Evolutionary conservation across 2,888 invertebrate species (phyloP).

Genomic region (Amaurobius ferox): DNA sequence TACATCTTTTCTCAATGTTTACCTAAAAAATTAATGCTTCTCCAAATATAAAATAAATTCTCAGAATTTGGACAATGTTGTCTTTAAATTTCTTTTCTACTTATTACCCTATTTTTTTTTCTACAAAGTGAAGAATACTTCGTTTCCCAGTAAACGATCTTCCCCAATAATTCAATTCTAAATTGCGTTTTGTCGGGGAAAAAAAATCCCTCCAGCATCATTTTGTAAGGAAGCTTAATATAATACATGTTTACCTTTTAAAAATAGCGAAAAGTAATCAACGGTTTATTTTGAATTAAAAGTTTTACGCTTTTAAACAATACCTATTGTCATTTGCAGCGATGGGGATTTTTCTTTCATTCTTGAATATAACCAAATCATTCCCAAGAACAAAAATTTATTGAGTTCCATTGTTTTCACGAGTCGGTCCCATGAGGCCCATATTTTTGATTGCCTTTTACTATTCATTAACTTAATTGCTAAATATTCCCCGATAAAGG

Average conservation of each 20-base stretch:
- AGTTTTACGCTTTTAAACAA: slow-evolving; percentile 30
- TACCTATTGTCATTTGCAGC: slow-evolving; percentile 32
- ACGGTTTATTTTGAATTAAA: slow-evolving; percentile 43
- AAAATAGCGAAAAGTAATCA: neutral
- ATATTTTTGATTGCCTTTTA: slow-evolving; percentile 66
- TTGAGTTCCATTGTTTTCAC: slow-evolving; percentile 40
- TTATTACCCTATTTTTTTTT: neutral
- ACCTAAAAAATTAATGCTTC: neutral
- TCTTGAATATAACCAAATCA: slow-evolving; percentile 30
- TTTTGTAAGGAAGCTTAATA: neutral
- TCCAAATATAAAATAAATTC: neutral
- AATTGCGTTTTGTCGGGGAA: neutral
- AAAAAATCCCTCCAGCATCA: neutral
- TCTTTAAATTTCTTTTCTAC: neutral
- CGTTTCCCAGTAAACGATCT: neutral
- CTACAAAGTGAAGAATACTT: neutral
- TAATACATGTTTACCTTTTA: slow-evolving; percentile 23
- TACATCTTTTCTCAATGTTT: neutral
- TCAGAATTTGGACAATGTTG: neutral
- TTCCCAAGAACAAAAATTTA: slow-evolving; percentile 58
- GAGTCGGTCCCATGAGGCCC: slow-evolving; percentile 30
- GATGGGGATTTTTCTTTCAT: slow-evolving; percentile 25
- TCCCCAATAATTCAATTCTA: slow-evolving; percentile 1
- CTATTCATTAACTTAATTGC: slow-evolving; percentile 71
- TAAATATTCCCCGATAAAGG: slow-evolving; percentile 67